Base-by-base conservation (phyloP, 2,888 invertebrate genomes). In the Drosophila nigritarsus region DNA sequence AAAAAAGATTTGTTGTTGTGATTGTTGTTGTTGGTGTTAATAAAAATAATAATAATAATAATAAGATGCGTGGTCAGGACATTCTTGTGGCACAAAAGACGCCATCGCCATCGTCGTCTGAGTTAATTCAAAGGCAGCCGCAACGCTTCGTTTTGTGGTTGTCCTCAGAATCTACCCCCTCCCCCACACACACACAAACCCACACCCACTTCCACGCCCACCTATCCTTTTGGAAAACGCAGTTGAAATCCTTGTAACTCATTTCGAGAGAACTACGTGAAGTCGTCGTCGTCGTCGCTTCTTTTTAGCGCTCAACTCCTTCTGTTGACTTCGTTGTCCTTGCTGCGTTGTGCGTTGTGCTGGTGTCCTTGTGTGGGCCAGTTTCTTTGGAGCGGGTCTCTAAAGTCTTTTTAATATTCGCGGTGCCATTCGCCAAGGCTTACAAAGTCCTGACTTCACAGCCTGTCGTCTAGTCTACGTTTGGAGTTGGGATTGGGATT, bases 371-470 rank as follows among this genome's bases (percentile, higher is more conserved):
- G 55, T 70, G 36, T 36, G 60, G 54, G 56, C 58, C 51, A 68
- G 50, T 53, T 50, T 20, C 24, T 7, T 61, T 62, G 55, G 64
- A 66, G 74, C 64, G 50, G 50, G 51, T 32, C 65, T 56, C 71
- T 54, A 73, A 77, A 83, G 83, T 75, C 90, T 83, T 90, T 89
- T 90, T 90, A 88, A 89, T 88, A 88, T 90, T 88, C 88, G 65
- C 55, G 66, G 42, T 73, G 73, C 73, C 64, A 61, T 70, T 62
- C 75, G 60, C 53, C 62, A 30, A 24, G 53, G 49, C 69, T 68
- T 49, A 63, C 62, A 55, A 59, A 66, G 56, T 69, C 69, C 49
- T 70, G 53, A 61, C 61, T 70, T 70, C 54, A 70, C 24, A 45
- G 45, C 24, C 45, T 45, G 45, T 45, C 45, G 45, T 45, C 45